phyloP scores from a whole-genome alignment of 37 sponge, comb jelly and placozoan genomes.

The Cladorhizidae sp. region DNA sequence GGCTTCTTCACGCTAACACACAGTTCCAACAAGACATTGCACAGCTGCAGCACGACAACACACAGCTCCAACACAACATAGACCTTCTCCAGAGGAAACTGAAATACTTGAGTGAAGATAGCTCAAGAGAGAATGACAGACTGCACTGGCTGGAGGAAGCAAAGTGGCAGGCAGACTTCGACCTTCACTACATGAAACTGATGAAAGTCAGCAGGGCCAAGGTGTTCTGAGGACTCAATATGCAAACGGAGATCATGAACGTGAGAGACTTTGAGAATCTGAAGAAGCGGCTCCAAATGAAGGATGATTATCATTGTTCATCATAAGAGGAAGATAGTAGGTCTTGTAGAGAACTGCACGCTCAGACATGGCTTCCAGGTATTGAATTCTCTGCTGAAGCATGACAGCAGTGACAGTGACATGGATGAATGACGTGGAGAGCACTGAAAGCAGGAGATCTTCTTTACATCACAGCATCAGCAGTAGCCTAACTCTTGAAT shows the following conservation, averaged over 20 bases:
- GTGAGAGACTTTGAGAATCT: slow-evolving; percentile 66
- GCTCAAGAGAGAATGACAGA: slow-evolving; percentile 39
- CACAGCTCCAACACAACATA: slow-evolving; percentile 17
- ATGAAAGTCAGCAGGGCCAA: slow-evolving; percentile 50
- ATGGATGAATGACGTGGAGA: slow-evolving; percentile 27
- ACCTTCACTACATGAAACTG: slow-evolving; percentile 20
- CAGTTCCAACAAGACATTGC: no score
- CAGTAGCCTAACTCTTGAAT: neutral
- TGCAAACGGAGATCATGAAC: slow-evolving; percentile 56
- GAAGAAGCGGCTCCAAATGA: slow-evolving; percentile 33
- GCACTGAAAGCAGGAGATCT: neutral
- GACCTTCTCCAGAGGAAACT: slow-evolving; percentile 37
- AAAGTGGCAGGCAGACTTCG: slow-evolving; percentile 18
- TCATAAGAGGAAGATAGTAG: slow-evolving; percentile 50
- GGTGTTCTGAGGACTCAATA: slow-evolving; percentile 62
- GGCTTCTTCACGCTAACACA: neutral
- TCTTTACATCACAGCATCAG: neutral
- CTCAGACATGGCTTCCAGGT: slow-evolving; percentile 56
- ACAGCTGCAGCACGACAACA: no score
- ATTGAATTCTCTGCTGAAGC: slow-evolving; percentile 17
- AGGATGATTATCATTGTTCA: slow-evolving; percentile 51
- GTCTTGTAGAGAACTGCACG: slow-evolving; percentile 58
- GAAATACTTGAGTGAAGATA: no score
- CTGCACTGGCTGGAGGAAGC: slow-evolving; percentile 16
- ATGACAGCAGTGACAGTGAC: slow-evolving; percentile 37